Evolutionary conservation across 2,888 invertebrate genomes (phyloP), one percentile per base, ranked within the genome.

Genomic region (Scaeva pyrastri): DNA sequence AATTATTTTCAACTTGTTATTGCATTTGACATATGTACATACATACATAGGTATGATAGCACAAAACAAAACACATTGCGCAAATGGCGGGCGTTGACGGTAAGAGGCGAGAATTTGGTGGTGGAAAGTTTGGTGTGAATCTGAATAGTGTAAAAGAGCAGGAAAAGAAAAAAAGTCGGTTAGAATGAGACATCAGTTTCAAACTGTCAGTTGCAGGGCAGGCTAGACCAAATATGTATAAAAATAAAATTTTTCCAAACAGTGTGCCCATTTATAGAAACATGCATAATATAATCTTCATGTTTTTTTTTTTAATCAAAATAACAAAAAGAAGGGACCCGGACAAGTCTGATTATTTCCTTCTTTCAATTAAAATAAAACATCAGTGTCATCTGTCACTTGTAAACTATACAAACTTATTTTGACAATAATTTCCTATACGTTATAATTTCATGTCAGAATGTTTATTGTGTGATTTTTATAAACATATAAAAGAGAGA

Each of bases 71-170:
- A n/a, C 16, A 56, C 8, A 56, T 55, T 31, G 16, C 5, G 1
- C 2, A 0, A 1, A 10, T 39, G 7, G 23, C 16, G 45, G 19
- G 58, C 58, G 50, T 45, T 43, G 26, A 70, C 26, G 72, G 2
- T 14, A 6, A 43, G 66, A 75, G 45, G 31, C 7, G 31, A 31
- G 31, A 31, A 2, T 6, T 31, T 6, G 31, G 31, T 31, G 31
- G 31, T 78, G 73, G n/a, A 68, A 68, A 77, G 60, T 82, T 66
- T 21, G 58, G 56, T 64, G 56, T 79, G 58, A 84, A 62, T 74
- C 16, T 23, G n/a, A 23, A 62, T 41, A 8, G 23, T 21, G 14
- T 43, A 60, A 60, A 36, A 0, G 8, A 58, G 19, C 5, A 14
- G 39, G n/a, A n/a, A n/a, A n/a, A 19, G 0, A 19, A 39, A 56